Evolutionary conservation across 2,888 invertebrate species (phyloP).

Genomic region (Abscondita cerata): DNA sequence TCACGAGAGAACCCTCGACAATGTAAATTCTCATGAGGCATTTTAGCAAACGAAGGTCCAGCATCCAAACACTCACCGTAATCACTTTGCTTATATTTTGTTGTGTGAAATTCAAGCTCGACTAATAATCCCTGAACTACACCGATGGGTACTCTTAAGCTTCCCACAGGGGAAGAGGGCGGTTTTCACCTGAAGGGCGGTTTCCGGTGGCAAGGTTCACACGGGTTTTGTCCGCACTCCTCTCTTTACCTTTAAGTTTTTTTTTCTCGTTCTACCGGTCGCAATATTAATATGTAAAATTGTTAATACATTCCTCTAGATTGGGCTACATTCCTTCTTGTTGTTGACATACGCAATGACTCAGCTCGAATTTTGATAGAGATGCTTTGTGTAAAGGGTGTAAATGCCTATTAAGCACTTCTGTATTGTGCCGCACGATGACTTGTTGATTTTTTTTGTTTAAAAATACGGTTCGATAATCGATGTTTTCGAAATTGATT

Average conservation of each 20-base stretch:
- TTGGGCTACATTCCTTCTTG: constrained; percentile 52
- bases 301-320: constrained; percentile 38
- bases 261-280: background rate
- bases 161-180: constrained; percentile 54
- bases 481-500: constrained; percentile 38
- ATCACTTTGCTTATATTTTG: constrained; percentile 44
- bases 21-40: constrained; percentile 33
- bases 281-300: background rate
- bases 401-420: constrained; percentile 56
- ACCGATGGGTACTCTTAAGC: constrained; percentile 51
- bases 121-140: constrained; percentile 55
- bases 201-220: constrained; percentile 58
- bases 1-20: constrained; percentile 21
- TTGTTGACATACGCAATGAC: constrained; percentile 54
- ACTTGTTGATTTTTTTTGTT: constrained; percentile 28
- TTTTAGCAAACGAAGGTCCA: constrained; percentile 33
- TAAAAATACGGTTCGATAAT: constrained; percentile 34
- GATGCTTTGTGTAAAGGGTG: constrained; percentile 56
- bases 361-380: constrained; percentile 53
- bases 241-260: constrained; percentile 4
- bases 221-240: constrained; percentile 40
- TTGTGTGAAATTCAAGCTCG: constrained; percentile 54
- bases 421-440: constrained; percentile 40
- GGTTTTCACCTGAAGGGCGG: constrained; percentile 56
- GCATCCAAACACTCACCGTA: constrained; percentile 41